Evolutionary conservation across 2,797 vertebrate genomes (phyloP), one percentile per base, ranked within the genome.

Genomic region (Leucoraja ocellata): DNA sequence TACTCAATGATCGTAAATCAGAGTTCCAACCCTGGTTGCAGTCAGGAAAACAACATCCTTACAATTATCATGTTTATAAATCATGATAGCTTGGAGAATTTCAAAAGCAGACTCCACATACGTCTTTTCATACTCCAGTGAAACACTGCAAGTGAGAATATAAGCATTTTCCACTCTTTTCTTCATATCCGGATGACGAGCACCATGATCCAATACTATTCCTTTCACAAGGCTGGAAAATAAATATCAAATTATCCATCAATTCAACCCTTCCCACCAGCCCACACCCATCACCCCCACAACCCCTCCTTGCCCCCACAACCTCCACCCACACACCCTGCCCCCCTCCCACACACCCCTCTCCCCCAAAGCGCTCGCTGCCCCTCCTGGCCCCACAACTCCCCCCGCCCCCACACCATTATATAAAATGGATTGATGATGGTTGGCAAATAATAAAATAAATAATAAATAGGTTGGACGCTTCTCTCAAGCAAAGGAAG

Each of bases 111-210:
- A 36, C 88, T 0, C 65, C 13, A 96, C 97, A 93, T 95, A 98
- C 25, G 98, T 99, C 96, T 99, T 99, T 94, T 99, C 99, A 63
- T 99, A 99, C 94, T 99, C 99, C 94, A 99, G 94, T 0, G 99
- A 99, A 0, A 99, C 97, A 0, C 99, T 99, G 95, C 99, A 99
- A 0, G 98, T 99, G 91, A 99, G 97, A 91, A 99, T 94, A 74
- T 96, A 99, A 14, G 98, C 97, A 74, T 99, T 97, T 95, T 99
- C 98, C 93, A 99, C 97, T 93, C 98, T 97, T 94, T 99, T 99
- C 96, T 97, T 99, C 99, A 99, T 99, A 95, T 99, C 99, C 68
- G 99, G 99, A 95, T 99, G 98, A 93, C 98, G 96, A 90, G 98
- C 98, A 0, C 99, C 99, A 0, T 99, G 99, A 95, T 99, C 99